Base-by-base conservation (phyloP, 92 coral and sea anemone species). In the Virgularia gustaviana region DNA sequence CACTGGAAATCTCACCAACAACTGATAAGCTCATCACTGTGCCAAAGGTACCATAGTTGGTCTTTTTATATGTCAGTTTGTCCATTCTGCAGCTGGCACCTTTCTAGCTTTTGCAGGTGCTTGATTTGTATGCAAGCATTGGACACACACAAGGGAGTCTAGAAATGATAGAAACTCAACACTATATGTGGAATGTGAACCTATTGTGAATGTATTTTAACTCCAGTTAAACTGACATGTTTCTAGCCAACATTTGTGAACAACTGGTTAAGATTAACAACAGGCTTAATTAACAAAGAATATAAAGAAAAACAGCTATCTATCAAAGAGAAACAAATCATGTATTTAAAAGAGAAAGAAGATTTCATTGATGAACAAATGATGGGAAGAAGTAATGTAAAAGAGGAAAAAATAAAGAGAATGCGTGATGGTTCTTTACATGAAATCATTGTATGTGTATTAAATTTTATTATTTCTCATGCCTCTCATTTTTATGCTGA, bases 201-300 rank as follows among this genome's bases (percentile, higher is more conserved):
- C n/a, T 16, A 39, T 39, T 39, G 47, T 39, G 8, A 16, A 7
- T 39, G 8, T 39, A 47, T 25, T 47, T 47, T 13, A 47, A 16
- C 2, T 47, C 23, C 55, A 16, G 55, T 47, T 4, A 47, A 47
- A 47, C n/a, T n/a, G n/a, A n/a, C n/a, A n/a, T 30, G 8, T 58
- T 58, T 2, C 11, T 61, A 85, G 95, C 64, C 90, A 3, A 57
- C 63, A 30, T 73, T 88, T 27, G 76, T 85, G 4, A 82, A 79
- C 71, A 84, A 87, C 82, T 88, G 95, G 95, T 81, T 89, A 34
- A 72, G 75, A 43, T 55, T 85, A 5, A 77, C 79, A 33, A 72
- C 85, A 31, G 95, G 95, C n/a, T 62, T 88, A n/a, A 60, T 88
- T 10, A 88, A 88, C 82, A 84, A 83, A 45, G 73, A 82, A 63